Conservation (phyloP, 2,113 vertebrate genomes). For the Taxidea taxus region DNA sequence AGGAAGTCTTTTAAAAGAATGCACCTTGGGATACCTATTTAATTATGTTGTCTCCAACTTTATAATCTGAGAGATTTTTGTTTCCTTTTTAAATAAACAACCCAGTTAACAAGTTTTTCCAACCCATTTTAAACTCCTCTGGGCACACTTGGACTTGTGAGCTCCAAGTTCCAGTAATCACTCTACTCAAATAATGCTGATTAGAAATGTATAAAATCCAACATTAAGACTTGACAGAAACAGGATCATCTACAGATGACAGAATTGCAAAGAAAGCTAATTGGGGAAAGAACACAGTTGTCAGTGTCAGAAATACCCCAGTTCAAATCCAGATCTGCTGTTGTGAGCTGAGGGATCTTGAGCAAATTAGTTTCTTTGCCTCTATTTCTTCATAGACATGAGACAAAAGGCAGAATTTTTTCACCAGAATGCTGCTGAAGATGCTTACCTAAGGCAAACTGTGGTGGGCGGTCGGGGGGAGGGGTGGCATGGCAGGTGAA, state of each 20-base stretch:
- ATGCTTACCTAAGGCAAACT: neutral
- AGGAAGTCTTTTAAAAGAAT: neutral
- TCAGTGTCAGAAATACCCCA: neutral
- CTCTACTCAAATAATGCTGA: conserved; percentile 9
- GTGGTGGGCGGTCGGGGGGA: fast-evolving
- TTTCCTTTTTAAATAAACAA: conserved; percentile 42
- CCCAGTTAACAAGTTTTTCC: conserved; percentile 3
- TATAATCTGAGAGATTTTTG: conserved; percentile 21
- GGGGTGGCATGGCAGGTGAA: neutral
- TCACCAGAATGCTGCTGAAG: neutral
- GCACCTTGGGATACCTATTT: neutral
- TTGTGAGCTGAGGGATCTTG: neutral
- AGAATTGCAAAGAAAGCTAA: neutral
- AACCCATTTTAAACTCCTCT: conserved; percentile 29
- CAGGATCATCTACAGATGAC: neutral
- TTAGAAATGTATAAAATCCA: conserved; percentile 39
- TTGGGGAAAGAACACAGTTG: neutral
- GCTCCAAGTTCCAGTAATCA: neutral
- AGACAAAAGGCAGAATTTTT: neutral
- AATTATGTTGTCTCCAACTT: conserved; percentile 43
- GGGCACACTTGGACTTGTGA: neutral
- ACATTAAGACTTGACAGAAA: neutral
- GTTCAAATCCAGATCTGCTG: neutral
- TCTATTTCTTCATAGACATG: neutral
- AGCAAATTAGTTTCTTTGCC: neutral